These are phyloP conservation scores for Mesaphorura yosii DNA, from an alignment of 1,140 invertebrate genomes.

Conservation along the genomic window DNA sequence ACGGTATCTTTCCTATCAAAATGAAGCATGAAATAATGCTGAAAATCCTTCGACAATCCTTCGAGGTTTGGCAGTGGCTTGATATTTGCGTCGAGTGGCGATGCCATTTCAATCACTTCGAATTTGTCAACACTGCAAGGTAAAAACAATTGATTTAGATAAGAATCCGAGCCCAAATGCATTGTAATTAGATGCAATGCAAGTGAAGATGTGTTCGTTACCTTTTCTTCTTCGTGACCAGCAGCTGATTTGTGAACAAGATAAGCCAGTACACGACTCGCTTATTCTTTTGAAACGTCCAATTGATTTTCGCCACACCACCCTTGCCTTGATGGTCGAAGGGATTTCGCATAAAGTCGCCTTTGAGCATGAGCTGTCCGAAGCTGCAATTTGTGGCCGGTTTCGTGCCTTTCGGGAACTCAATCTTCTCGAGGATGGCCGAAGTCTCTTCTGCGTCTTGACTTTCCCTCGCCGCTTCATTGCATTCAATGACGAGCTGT, in stretches of 20 bases:
- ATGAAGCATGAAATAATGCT: constrained; percentile 30
- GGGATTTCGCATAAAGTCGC: constrained; percentile 31
- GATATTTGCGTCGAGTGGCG: constrained; percentile 18
- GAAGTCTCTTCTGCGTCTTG: constrained; percentile 30
- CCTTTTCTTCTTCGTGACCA: constrained; percentile 27
- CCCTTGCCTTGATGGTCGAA: constrained; percentile 15
- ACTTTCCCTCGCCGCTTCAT: constrained; percentile 30
- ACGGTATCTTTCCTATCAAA: constrained; percentile 28
- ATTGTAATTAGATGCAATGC: constrained; percentile 3
- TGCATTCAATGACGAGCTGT: constrained; percentile 31
- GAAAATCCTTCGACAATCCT: constrained; percentile 30
- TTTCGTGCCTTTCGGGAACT: constrained; percentile 16
- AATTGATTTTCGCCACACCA: constrained; percentile 22
- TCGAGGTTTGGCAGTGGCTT: constrained; percentile 27
- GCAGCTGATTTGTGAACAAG: constrained; percentile 27
- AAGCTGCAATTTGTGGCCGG: neutral
- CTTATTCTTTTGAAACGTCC: constrained; percentile 29
- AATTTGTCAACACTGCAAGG: constrained; percentile 23
- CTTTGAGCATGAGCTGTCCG: constrained; percentile 28
- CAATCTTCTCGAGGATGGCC: constrained; percentile 25
- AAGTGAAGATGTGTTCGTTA: too few species aligned
- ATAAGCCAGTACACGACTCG: constrained; percentile 26
- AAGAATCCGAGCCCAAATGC: neutral
- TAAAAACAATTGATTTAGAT: constrained; percentile 6
- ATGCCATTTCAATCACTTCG: constrained; percentile 23